phyloP scores from a whole-genome alignment of 2,888 invertebrate genomes.

The Nyleta sp. region DNA sequence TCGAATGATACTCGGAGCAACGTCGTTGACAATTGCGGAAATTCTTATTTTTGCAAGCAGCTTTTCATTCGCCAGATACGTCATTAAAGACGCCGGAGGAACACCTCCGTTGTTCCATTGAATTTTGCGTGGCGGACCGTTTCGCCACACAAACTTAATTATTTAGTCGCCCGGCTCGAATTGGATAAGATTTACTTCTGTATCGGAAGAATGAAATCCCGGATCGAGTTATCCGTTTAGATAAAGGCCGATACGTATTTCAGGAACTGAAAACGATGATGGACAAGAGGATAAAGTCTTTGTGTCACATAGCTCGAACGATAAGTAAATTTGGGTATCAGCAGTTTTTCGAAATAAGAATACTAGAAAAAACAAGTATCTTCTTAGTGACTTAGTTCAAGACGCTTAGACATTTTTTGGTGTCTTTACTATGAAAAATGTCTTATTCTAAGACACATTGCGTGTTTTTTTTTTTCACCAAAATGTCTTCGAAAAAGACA shows the following conservation, averaged over 20 bases:
- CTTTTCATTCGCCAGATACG: slow-evolving; percentile 47
- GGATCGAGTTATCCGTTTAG: slow-evolving; percentile 13
- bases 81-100: slow-evolving; percentile 39
- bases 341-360: neutral
- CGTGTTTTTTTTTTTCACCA: too few species aligned
- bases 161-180: slow-evolving; percentile 20
- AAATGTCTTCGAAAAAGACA: too few species aligned
- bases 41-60: slow-evolving; percentile 50
- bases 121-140: slow-evolving; percentile 12
- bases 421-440: too few species aligned
- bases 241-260: neutral
- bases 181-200: slow-evolving; percentile 18
- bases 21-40: slow-evolving; percentile 52
- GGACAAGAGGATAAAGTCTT: neutral
- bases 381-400: too few species aligned
- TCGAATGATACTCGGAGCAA: slow-evolving; percentile 41
- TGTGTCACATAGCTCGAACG: neutral
- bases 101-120: slow-evolving; percentile 28
- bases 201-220: slow-evolving; percentile 19
- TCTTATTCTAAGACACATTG: too few species aligned
- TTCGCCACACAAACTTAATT: slow-evolving; percentile 28
- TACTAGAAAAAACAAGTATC: too few species aligned
- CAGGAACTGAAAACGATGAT: neutral
- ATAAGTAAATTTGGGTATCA: neutral
- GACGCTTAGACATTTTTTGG: too few species aligned